Conservation (phyloP, 2,888 invertebrate genomes). For the Dorcus hopei region DNA sequence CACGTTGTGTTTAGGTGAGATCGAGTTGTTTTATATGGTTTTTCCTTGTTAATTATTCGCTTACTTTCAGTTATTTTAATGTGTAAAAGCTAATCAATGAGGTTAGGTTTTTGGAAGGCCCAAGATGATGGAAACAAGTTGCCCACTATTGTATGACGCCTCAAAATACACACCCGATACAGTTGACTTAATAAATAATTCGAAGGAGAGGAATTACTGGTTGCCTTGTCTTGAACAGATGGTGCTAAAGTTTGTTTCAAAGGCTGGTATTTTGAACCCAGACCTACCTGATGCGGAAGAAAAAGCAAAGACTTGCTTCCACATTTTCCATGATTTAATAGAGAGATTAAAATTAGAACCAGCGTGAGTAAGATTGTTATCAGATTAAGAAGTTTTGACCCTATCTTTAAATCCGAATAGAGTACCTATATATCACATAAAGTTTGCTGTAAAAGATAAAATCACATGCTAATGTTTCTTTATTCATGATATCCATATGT, state of each 20-base stretch:
- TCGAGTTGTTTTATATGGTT: too few relatives aligned
- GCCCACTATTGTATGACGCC: slow-evolving; percentile 75
- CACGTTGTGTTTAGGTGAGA: slow-evolving; percentile 4
- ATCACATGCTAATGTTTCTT: background rate
- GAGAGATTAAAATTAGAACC: slow-evolving; percentile 75
- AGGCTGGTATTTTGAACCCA: slow-evolving; percentile 77
- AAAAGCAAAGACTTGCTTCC: slow-evolving; percentile 77
- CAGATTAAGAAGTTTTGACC: background rate
- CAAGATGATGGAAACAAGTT: slow-evolving; percentile 47
- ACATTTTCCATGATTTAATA: slow-evolving; percentile 77
- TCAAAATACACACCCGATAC: slow-evolving; percentile 86
- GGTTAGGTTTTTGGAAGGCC: slow-evolving; percentile 18
- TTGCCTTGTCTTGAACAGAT: slow-evolving; percentile 84
- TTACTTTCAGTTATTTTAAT: background rate
- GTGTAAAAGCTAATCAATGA: slow-evolving; percentile 16
- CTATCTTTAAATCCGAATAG: background rate
- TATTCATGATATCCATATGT: too few relatives aligned
- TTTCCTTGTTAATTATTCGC: too few relatives aligned
- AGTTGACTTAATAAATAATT: slow-evolving; percentile 81
- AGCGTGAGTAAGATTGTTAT: slow-evolving; percentile 58
- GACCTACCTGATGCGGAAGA: slow-evolving; percentile 72
- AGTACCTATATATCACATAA: too few relatives aligned
- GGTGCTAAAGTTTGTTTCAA: slow-evolving; percentile 78
- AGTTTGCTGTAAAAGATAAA: background rate
- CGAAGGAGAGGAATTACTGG: slow-evolving; percentile 89